These are phyloP conservation scores for Xyrichtys novacula DNA, from an alignment of 2,797 vertebrate genomes.

Conservation along the genomic window DNA sequence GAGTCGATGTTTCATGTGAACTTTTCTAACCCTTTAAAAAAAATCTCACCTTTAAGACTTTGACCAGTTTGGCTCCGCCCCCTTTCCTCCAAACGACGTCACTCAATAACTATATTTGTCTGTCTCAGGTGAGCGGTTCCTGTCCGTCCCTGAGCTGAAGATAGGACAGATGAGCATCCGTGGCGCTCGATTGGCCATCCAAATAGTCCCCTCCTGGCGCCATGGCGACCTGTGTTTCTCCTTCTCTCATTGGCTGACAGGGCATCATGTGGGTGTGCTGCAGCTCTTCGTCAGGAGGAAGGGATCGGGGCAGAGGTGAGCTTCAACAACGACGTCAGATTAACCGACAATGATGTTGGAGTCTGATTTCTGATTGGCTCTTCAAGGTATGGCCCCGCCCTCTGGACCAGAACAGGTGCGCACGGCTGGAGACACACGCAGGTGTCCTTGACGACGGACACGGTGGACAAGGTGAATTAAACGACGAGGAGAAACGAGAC, in stretches of 20 bases:
- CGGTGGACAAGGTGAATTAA: constrained; percentile 86
- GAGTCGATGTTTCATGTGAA: no score
- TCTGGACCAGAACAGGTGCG: constrained; percentile 91
- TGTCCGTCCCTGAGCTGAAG: constrained; percentile 84
- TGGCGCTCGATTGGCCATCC: constrained; percentile 85
- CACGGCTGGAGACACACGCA: constrained; percentile 90
- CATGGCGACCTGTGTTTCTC: constrained; percentile 86
- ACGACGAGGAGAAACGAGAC: neutral
- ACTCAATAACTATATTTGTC: no score
- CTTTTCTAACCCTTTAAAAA: no score
- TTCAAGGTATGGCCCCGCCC: constrained; percentile 78
- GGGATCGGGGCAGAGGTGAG: constrained; percentile 67
- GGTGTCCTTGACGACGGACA: constrained; percentile 82
- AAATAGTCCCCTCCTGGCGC: constrained; percentile 69
- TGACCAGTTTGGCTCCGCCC: no score
- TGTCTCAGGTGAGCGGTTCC: constrained; percentile 86
- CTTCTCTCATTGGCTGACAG: constrained; percentile 89
- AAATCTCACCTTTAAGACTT: no score
- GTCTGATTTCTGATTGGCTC: constrained; percentile 34
- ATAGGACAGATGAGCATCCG: constrained; percentile 74
- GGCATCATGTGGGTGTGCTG: constrained; percentile 87
- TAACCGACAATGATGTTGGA: rapidly evolving
- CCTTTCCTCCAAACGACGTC: no score
- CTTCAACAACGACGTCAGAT: neutral
- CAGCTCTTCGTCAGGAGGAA: constrained; percentile 87